Evolutionary conservation across 37 sponge, comb jelly and placozoan genomes (phyloP).

Genomic region (Aplysina aerophoba): DNA sequence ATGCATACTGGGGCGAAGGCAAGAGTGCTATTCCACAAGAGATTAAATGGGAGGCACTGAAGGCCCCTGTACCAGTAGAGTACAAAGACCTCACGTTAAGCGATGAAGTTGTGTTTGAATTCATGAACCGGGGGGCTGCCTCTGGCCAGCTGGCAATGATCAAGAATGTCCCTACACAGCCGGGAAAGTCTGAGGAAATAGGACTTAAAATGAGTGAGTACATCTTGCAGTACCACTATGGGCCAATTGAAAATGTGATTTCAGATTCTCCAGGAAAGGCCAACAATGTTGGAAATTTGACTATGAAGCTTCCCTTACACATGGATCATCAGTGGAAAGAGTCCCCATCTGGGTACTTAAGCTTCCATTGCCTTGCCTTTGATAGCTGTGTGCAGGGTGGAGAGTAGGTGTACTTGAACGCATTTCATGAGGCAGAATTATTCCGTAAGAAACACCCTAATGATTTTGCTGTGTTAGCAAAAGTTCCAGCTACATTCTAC

Average conservation of each 20-base stretch:
- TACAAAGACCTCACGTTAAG: not conserved
- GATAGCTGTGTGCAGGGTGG: not conserved
- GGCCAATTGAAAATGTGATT: not conserved
- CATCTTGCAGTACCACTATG: not conserved
- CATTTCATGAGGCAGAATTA: not conserved
- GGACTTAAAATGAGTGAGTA: not conserved
- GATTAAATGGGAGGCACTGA: not conserved
- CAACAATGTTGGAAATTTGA: not conserved
- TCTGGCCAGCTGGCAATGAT: not conserved
- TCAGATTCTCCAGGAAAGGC: not conserved
- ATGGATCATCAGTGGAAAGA: not conserved
- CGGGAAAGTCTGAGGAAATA: not conserved
- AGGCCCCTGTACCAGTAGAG: not conserved
- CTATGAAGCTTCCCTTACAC: not conserved
- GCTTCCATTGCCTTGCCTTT: not conserved
- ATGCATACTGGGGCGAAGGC: not conserved
- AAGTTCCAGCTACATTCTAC: not conserved
- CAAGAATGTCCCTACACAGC: not conserved
- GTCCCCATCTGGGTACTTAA: not conserved
- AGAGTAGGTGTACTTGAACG: not conserved
- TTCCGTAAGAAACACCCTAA: not conserved
- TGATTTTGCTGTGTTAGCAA: not conserved
- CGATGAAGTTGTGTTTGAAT: not conserved
- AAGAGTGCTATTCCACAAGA: not conserved
- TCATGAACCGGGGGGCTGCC: not conserved